Evolutionary conservation across 2,888 invertebrate species (phyloP).

Genomic region (Eucera pruinosa): DNA sequence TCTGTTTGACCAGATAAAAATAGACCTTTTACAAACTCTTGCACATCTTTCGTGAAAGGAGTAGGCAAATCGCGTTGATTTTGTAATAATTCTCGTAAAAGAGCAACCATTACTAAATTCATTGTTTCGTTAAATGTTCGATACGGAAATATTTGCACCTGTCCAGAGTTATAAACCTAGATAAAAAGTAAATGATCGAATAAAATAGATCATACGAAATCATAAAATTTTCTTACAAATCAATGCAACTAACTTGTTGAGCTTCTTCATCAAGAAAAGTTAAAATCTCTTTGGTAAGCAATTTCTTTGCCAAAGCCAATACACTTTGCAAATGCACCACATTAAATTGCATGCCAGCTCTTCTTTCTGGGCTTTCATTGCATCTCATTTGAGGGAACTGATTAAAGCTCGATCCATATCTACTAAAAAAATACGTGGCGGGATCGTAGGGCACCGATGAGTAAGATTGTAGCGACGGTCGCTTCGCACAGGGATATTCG

Average conservation of each 20-base stretch:
- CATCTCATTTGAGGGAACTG: slow-evolving; percentile 94
- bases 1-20: slow-evolving; percentile 97
- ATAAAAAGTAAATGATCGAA: not conserved
- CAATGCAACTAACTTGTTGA: slow-evolving; percentile 87
- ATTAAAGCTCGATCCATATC: slow-evolving; percentile 96
- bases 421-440: slow-evolving; percentile 94
- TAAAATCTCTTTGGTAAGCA: slow-evolving; percentile 93
- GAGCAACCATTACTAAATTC: slow-evolving; percentile 95
- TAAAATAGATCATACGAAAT: not conserved
- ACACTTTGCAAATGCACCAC: slow-evolving; percentile 93
- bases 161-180: slow-evolving; percentile 85
- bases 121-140: slow-evolving; percentile 97
- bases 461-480: slow-evolving; percentile 86
- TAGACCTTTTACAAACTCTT: slow-evolving; percentile 94
- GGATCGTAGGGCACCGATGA: slow-evolving; percentile 91
- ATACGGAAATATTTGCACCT: slow-evolving; percentile 93
- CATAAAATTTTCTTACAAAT: not conserved
- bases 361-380: slow-evolving; percentile 89
- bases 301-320: slow-evolving; percentile 91
- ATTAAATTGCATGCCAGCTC: slow-evolving; percentile 88
- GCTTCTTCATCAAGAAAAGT: slow-evolving; percentile 93
- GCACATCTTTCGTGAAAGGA: slow-evolving; percentile 96
- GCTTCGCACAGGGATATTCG: slow-evolving; percentile 74
- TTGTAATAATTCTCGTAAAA: slow-evolving; percentile 95
- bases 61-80: slow-evolving; percentile 95